A percentile compares a stretch with the other conserved stretches of the same genome.
These are phyloP conservation scores for Sander lucioperca DNA, from an alignment of 2,113 vertebrate species.

Conservation along the genomic window DNA sequence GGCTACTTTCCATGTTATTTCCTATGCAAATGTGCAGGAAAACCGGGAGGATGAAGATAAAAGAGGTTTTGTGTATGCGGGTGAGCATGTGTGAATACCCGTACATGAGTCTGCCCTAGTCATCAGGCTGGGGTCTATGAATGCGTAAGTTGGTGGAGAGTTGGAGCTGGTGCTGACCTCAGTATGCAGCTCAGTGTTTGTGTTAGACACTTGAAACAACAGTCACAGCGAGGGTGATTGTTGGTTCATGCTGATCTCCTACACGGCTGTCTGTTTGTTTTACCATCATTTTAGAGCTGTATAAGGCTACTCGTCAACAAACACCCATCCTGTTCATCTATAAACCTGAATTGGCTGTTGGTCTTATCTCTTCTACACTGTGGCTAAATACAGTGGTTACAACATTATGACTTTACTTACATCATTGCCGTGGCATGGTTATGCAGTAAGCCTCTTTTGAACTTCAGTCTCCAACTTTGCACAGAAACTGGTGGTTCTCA, in stretches of 20 bases:
- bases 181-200: slow-evolving; percentile 27
- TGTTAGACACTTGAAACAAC: slow-evolving; percentile 43
- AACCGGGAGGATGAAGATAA: background rate
- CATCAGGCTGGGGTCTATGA: slow-evolving; percentile 30
- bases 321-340: background rate
- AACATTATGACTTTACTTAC: slow-evolving; percentile 8
- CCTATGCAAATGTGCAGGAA: background rate
- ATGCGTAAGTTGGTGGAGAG: slow-evolving; percentile 8
- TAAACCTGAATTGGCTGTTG: slow-evolving; percentile 6
- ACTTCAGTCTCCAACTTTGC: slow-evolving; percentile 52
- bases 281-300: slow-evolving; percentile 18
- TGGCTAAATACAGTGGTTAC: slow-evolving; percentile 11
- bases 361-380: slow-evolving; percentile 9
- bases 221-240: background rate
- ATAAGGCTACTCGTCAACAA: slow-evolving; percentile 25
- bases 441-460: slow-evolving; percentile 6
- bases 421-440: background rate
- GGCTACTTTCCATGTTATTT: background rate
- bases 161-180: background rate
- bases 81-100: background rate
- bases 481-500: background rate
- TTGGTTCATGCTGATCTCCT: slow-evolving; percentile 20
- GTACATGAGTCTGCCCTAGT: slow-evolving; percentile 3
- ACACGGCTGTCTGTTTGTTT: slow-evolving; percentile 20
- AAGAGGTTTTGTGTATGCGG: slow-evolving; percentile 1